phyloP scores from a whole-genome alignment of 1,140 invertebrate genomes.

The Scylla paramamosain region DNA sequence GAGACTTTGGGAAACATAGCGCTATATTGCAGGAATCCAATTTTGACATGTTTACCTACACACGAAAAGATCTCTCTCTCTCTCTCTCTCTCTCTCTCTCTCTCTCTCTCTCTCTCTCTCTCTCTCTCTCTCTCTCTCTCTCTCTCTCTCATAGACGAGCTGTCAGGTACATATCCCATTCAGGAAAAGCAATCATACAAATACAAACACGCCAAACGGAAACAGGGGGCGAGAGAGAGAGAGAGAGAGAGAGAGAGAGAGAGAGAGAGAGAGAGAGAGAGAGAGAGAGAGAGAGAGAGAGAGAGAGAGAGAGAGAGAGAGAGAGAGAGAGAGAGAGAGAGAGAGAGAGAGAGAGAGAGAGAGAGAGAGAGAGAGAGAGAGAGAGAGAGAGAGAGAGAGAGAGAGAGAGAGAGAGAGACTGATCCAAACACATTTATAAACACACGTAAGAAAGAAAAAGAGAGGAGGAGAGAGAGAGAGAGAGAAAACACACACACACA shows the following conservation, averaged over 20 bases:
- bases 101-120: no score
- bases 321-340: background rate
- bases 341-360: conserved; percentile 46
- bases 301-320: conserved; percentile 31
- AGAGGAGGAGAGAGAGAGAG: no score
- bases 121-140: no score
- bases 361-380: conserved; percentile 52
- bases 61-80: no score
- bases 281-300: conserved; percentile 21
- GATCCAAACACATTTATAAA: background rate
- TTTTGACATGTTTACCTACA: no score
- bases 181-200: background rate
- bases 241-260: conserved; percentile 47
- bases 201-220: background rate
- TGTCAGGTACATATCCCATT: background rate
- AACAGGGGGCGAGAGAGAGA: background rate
- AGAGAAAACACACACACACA: conserved; percentile 12
- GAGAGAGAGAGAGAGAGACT: conserved; percentile 2
- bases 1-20: no score
- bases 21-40: no score
- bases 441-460: background rate
- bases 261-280: conserved; percentile 51
- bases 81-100: no score
- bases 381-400: conserved; percentile 3
- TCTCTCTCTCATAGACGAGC: no score